These are phyloP conservation scores for Heteractis magnifica DNA, from an alignment of 92 coral and sea anemone species.

Conservation along the genomic window DNA sequence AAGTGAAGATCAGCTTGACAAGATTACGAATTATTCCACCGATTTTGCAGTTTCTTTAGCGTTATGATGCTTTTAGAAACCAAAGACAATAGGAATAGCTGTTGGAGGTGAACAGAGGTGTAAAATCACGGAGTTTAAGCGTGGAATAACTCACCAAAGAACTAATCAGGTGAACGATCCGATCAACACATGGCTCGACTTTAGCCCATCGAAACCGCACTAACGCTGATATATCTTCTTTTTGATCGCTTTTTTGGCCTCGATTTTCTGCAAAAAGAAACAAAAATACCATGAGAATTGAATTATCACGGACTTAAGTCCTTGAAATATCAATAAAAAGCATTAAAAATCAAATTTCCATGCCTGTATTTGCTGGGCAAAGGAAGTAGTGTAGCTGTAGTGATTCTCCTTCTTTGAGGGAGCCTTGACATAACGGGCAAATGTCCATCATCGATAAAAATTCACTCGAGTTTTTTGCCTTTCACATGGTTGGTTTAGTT, in stretches of 20 bases:
- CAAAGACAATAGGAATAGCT: not conserved
- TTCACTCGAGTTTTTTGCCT: not conserved
- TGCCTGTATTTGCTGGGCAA: slow-evolving; percentile 66
- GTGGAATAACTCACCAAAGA: slow-evolving; percentile 71
- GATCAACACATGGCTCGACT: slow-evolving; percentile 71
- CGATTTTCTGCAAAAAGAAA: not conserved
- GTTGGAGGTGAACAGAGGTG: not conserved
- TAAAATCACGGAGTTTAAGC: slow-evolving; percentile 10
- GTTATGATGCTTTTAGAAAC: not conserved
- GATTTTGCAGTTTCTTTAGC: not conserved
- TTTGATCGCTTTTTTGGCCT: not conserved
- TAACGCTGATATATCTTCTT: not conserved
- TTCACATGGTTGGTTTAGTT: not conserved
- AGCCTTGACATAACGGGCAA: slow-evolving; percentile 84
- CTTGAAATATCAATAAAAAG: not conserved
- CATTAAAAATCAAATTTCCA: not conserved
- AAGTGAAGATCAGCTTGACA: slow-evolving; percentile 9
- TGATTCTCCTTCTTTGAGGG: slow-evolving; percentile 54
- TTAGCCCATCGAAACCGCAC: slow-evolving; percentile 92
- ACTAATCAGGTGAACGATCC: slow-evolving; percentile 79
- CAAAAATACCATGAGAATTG: not conserved
- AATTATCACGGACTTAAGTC: not conserved
- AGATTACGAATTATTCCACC: not conserved
- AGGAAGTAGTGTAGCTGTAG: slow-evolving; percentile 80
- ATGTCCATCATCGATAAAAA: slow-evolving; percentile 50